Percentiles rank a stretch among this genome's conserved stretches.
Conservation (phyloP, 2,113 vertebrate species). For the Lophotis ruficrista region DNA sequence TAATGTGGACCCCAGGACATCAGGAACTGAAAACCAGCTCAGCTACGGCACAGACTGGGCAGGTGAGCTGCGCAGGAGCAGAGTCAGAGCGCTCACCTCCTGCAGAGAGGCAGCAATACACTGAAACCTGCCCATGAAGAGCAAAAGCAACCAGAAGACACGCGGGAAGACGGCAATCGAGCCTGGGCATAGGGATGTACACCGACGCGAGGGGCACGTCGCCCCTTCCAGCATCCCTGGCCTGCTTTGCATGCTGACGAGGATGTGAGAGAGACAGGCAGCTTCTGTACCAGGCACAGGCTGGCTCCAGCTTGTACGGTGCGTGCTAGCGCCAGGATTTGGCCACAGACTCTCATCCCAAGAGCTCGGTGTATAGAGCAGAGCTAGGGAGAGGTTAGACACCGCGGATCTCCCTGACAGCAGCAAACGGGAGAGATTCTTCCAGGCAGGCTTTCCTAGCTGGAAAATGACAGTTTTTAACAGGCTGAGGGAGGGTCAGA, state of each 20-base stretch:
- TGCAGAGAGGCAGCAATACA: neutral
- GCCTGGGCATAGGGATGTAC: neutral
- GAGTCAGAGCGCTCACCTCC: rapidly evolving
- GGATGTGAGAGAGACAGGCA: neutral
- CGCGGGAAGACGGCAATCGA: rapidly evolving
- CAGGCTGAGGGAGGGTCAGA: neutral
- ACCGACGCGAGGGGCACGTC: neutral
- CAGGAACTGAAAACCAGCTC: neutral
- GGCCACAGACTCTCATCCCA: neutral
- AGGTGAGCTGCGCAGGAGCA: neutral
- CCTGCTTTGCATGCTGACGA: conserved; percentile 32
- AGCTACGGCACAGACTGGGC: neutral
- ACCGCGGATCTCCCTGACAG: neutral
- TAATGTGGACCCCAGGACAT: neutral
- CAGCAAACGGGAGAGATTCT: neutral
- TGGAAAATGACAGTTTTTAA: neutral
- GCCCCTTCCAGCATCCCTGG: neutral
- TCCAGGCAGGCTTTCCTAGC: neutral
- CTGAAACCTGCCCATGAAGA: neutral
- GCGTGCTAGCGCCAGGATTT: neutral
- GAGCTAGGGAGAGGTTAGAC: neutral
- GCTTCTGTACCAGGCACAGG: conserved; percentile 20
- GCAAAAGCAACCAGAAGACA: neutral
- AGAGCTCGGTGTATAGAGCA: neutral
- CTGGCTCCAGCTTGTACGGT: neutral